These are phyloP conservation scores for Pelobates cultripes DNA, from an alignment of 2,797 vertebrate genomes.

Conservation along the genomic window DNA sequence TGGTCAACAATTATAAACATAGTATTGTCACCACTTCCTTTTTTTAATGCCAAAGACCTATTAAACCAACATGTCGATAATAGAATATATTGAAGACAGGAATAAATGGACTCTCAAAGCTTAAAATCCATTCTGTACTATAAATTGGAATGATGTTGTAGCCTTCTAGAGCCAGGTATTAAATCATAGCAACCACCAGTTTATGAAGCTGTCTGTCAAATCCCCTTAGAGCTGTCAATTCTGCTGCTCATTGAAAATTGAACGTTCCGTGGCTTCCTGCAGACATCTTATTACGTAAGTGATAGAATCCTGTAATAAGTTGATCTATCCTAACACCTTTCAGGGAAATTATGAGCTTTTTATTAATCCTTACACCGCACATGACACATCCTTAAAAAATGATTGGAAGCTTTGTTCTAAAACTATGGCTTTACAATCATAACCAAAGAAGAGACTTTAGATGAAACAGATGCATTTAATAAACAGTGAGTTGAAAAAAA, in stretches of 20 bases:
- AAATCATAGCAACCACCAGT: slow-evolving; percentile 44
- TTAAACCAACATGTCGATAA: slow-evolving; percentile 47
- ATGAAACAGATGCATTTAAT: no score
- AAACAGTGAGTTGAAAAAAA: no score
- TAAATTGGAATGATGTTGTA: slow-evolving; percentile 39
- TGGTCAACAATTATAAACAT: slow-evolving; percentile 2
- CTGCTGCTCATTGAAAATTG: slow-evolving; percentile 13
- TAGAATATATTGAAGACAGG: slow-evolving; percentile 40
- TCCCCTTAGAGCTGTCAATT: slow-evolving; percentile 49
- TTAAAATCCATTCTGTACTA: slow-evolving; percentile 47
- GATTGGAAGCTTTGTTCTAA: not conserved
- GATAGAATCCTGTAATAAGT: slow-evolving; percentile 21
- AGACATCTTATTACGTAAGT: slow-evolving; percentile 19
- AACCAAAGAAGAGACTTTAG: no score
- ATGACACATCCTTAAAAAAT: not conserved
- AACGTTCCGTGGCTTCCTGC: slow-evolving; percentile 14
- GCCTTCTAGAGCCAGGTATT: slow-evolving; percentile 45
- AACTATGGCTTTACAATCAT: not conserved
- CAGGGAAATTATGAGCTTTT: not conserved
- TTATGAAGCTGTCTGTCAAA: slow-evolving; percentile 51
- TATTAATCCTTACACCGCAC: not conserved
- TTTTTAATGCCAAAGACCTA: slow-evolving; percentile 24
- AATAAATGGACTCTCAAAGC: slow-evolving; percentile 41
- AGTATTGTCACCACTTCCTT: slow-evolving; percentile 10
- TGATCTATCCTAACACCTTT: not conserved